Evolutionary conservation across 2,797 vertebrate species (phyloP).

Genomic region (Prionace glauca): DNA sequence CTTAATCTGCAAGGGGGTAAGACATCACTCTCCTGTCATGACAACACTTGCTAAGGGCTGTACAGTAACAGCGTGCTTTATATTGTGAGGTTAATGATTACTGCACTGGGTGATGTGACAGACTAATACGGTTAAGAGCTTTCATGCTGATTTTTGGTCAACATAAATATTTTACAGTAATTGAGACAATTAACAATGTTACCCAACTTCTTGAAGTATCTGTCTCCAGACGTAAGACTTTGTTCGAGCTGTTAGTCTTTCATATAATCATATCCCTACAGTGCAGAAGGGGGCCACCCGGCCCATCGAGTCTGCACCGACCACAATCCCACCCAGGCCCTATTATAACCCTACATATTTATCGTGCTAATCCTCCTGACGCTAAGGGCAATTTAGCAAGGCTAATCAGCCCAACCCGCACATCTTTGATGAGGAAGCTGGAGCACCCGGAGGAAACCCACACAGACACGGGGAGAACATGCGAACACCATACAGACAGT

Average conservation of each 20-base stretch:
- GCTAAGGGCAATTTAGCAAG: too few species aligned
- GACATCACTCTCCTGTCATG: slow-evolving; percentile 45
- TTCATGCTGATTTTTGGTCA: not conserved
- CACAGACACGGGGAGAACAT: too few species aligned
- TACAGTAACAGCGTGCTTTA: not conserved
- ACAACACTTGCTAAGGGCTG: not conserved
- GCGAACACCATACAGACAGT: too few species aligned
- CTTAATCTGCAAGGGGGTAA: slow-evolving; percentile 96
- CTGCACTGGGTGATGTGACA: not conserved
- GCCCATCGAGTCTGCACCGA: too few species aligned
- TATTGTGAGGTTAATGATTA: not conserved
- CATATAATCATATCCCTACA: too few species aligned
- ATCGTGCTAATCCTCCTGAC: too few species aligned
- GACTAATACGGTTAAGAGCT: not conserved
- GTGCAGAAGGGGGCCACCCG: too few species aligned
- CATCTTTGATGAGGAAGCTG: too few species aligned
- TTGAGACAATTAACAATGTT: not conserved
- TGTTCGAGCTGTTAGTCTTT: not conserved
- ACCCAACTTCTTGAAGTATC: not conserved
- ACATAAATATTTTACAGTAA: not conserved
- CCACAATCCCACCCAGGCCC: too few species aligned
- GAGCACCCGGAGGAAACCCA: too few species aligned
- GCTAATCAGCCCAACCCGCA: too few species aligned
- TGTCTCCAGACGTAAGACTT: not conserved
- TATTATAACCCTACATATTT: too few species aligned